Percentiles rank a stretch among this genome's conserved stretches.
phyloP scores from a whole-genome alignment of 1,140 invertebrate species.

The Heliconius melpomene region DNA sequence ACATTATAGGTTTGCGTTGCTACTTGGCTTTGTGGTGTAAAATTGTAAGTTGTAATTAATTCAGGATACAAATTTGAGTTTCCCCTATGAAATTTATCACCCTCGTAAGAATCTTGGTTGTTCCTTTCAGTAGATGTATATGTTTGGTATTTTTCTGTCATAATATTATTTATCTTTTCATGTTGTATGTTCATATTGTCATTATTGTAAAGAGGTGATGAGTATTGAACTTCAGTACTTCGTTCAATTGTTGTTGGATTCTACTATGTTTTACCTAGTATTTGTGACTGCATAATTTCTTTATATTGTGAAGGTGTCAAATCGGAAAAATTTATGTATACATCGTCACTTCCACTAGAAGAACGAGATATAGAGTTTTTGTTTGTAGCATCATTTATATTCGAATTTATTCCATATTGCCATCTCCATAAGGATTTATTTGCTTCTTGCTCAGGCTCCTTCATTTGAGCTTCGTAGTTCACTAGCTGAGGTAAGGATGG shows the following conservation, averaged over 20 bases:
- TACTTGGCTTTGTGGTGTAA: slow-evolving; percentile 55
- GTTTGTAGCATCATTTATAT: slow-evolving; percentile 51
- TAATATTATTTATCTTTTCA: slow-evolving; percentile 10
- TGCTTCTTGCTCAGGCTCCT: slow-evolving; percentile 59
- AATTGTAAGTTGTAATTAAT: slow-evolving; percentile 44
- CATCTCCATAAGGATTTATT: slow-evolving; percentile 71
- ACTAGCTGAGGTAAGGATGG: slow-evolving; percentile 64
- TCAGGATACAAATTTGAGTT: slow-evolving; percentile 24
- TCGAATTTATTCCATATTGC: slow-evolving; percentile 69
- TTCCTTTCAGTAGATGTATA: slow-evolving; percentile 15
- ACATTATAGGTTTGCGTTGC: slow-evolving; percentile 59
- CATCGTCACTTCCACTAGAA: slow-evolving; percentile 63
- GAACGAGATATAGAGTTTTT: slow-evolving; percentile 76
- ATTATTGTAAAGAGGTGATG: background rate
- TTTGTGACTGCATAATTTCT: slow-evolving; percentile 58
- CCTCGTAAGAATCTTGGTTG: background rate
- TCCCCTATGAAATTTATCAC: background rate
- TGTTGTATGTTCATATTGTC: background rate
- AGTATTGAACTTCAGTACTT: slow-evolving; percentile 22
- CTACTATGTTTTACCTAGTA: slow-evolving; percentile 33
- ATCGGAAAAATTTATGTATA: slow-evolving; percentile 73
- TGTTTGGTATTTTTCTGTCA: slow-evolving; percentile 18
- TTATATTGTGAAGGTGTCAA: slow-evolving; percentile 72
- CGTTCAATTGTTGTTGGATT: slow-evolving; percentile 33
- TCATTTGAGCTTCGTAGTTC: slow-evolving; percentile 66